Evolutionary conservation across 1,140 invertebrate genomes (phyloP), one percentile per base, ranked within the genome.

Genomic region (Kradibia gibbosae): DNA sequence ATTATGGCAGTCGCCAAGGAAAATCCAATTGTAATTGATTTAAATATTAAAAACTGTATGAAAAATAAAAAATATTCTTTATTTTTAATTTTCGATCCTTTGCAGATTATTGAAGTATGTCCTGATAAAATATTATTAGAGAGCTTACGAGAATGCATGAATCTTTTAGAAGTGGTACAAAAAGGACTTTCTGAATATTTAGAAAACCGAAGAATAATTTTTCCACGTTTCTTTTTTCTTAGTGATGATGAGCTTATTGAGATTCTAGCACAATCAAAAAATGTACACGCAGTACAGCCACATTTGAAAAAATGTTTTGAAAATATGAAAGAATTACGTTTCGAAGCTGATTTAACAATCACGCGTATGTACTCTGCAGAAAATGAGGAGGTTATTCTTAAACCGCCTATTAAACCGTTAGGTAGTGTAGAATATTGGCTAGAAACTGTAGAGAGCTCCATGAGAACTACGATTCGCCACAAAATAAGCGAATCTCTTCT

Each of bases 391-490:
- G 95, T 97, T 0, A 86, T 92, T 13, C 89, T 94, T 4, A 91
- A 91, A 20, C 92, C 93, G 17, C 92, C 94, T 8, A 92, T 95
- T 60, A 94, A 95, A 84, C 95, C 95, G 0, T 88, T 91, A 60
- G 93, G 94, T 20, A 94, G 94, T 83, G 96, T 97, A 0, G 96
- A 97, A 85, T 93, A 94, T 87, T 97, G 96, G 96, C 90, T 97
- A 11, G 82, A 88, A 93, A 48, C 86, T 42, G 89, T 96, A 0
- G 95, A 96, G 87, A 88, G 89, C 3, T 93, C 93, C 39, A 96
- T 96, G 95, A 92, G 93, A 57, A 91, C 93, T 81, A 93, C 93
- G 0, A 87, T 93, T 86, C 87, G 91, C 85, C 91, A 90, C 84
- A 90, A 91, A 57, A 89, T 94, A 34, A 91, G 92, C n/a, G 92